phyloP scores from a whole-genome alignment of 1,140 invertebrate genomes.

The Odontomachus brunneus region DNA sequence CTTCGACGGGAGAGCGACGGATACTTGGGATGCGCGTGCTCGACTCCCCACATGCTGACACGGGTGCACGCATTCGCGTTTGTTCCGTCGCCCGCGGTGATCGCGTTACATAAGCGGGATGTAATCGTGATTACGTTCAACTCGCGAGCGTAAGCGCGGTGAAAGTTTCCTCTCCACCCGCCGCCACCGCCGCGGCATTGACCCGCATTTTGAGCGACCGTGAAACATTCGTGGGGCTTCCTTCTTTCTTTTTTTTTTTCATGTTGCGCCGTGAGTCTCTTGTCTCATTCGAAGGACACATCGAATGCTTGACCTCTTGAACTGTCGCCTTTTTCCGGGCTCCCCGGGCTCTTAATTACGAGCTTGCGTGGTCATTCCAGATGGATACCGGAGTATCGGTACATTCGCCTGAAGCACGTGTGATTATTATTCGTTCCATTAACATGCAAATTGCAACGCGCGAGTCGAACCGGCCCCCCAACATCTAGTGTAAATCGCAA shows the following conservation, averaged over 20 bases:
- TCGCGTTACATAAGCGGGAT: slow-evolving; percentile 15
- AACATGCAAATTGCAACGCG: slow-evolving; percentile 51
- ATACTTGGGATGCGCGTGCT: too few species aligned
- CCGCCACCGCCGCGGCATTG: slow-evolving; percentile 34
- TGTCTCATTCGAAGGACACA: neutral
- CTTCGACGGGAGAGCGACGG: too few species aligned
- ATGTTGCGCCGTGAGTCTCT: too few species aligned
- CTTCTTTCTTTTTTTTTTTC: neutral
- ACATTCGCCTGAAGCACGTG: slow-evolving; percentile 15
- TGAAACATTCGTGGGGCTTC: slow-evolving; percentile 54
- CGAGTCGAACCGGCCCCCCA: slow-evolving; percentile 11
- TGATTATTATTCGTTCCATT: slow-evolving; percentile 59
- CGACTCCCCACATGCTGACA: neutral
- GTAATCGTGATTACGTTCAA: slow-evolving; percentile 48
- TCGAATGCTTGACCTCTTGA: neutral
- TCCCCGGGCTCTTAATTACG: slow-evolving; percentile 13
- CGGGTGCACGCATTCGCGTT: neutral
- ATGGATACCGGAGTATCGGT: neutral
- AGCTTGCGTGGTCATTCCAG: neutral
- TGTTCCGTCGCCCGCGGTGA: neutral
- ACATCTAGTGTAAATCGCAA: slow-evolving; percentile 26
- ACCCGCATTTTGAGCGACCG: slow-evolving; percentile 66
- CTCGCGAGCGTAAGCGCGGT: slow-evolving; percentile 39
- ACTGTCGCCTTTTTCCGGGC: neutral
- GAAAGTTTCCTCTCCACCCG: slow-evolving; percentile 58